These are phyloP conservation scores for Montipora capitata DNA, from an alignment of 92 coral and sea anemone species.

Conservation along the genomic window DNA sequence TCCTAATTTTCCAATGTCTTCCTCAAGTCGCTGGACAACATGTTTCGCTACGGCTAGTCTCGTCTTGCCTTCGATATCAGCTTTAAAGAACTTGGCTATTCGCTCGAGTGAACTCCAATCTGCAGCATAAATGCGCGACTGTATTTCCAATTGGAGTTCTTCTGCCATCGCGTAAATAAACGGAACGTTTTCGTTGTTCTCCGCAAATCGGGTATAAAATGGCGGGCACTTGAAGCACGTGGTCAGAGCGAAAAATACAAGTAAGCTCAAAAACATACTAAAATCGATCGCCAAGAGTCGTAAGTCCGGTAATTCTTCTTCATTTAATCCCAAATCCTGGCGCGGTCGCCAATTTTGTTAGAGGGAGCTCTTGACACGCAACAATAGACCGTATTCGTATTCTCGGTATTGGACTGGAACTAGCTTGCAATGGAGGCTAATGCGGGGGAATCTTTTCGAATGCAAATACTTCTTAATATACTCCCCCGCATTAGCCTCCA, in stretches of 20 bases:
- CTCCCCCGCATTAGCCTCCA: too few relatives aligned
- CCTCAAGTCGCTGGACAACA: constrained; percentile 3
- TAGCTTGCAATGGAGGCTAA: too few relatives aligned
- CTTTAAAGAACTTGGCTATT: constrained; percentile 13
- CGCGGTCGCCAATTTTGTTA: constrained; percentile 18
- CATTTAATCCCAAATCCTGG: background rate
- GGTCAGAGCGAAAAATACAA: background rate
- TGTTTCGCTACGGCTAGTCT: constrained; percentile 3
- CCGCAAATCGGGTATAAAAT: background rate
- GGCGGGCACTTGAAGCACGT: background rate
- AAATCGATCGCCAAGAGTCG: constrained; percentile 3
- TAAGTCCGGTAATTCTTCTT: background rate
- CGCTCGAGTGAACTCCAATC: constrained; percentile 2
- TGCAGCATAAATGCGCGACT: background rate
- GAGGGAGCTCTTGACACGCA: background rate
- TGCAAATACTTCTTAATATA: too few relatives aligned
- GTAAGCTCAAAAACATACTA: background rate
- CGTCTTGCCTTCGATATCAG: constrained; percentile 4
- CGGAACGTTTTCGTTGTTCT: background rate
- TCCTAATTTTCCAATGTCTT: background rate
- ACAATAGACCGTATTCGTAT: too few relatives aligned
- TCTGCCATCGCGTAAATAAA: background rate
- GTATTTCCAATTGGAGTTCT: constrained; percentile 17
- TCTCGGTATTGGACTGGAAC: too few relatives aligned
- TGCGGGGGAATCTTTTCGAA: too few relatives aligned